A percentile compares a stretch with the other conserved stretches of the same genome.
These are phyloP conservation scores for Agapornis roseicollis DNA, from an alignment of 2,113 vertebrate genomes.

Conservation along the genomic window DNA sequence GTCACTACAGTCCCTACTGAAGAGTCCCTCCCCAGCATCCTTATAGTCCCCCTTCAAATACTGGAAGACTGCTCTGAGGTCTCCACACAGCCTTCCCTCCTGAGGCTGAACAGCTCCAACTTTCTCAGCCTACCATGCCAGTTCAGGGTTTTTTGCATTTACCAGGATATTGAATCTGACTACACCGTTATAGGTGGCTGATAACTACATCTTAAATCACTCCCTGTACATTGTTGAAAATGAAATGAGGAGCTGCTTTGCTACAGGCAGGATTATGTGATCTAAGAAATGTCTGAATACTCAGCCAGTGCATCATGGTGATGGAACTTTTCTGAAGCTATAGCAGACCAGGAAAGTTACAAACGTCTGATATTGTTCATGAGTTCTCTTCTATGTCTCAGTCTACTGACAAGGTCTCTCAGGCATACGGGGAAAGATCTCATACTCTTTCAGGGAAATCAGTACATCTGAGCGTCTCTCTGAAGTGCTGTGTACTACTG, in stretches of 20 bases:
- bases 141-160: neutral
- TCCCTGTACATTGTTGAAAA: neutral
- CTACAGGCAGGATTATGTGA: neutral
- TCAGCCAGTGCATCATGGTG: neutral
- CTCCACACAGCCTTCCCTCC: too few relatives aligned
- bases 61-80: too few relatives aligned
- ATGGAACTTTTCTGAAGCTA: neutral
- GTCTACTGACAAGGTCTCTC: neutral
- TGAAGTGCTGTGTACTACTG: neutral
- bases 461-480: neutral
- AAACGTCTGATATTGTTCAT: neutral
- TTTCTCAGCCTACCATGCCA: too few relatives aligned
- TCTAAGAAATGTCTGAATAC: neutral
- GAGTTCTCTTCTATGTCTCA: neutral
- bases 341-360: neutral
- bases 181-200: neutral
- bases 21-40: too few relatives aligned
- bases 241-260: neutral
- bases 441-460: neutral
- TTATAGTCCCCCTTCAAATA: too few relatives aligned
- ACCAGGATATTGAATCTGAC: neutral
- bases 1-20: too few relatives aligned
- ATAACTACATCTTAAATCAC: neutral
- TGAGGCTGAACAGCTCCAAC: too few relatives aligned
- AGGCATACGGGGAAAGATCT: neutral